Evolutionary conservation across 2,797 vertebrate genomes (phyloP).

Genomic region (Poeciliopsis turneri): DNA sequence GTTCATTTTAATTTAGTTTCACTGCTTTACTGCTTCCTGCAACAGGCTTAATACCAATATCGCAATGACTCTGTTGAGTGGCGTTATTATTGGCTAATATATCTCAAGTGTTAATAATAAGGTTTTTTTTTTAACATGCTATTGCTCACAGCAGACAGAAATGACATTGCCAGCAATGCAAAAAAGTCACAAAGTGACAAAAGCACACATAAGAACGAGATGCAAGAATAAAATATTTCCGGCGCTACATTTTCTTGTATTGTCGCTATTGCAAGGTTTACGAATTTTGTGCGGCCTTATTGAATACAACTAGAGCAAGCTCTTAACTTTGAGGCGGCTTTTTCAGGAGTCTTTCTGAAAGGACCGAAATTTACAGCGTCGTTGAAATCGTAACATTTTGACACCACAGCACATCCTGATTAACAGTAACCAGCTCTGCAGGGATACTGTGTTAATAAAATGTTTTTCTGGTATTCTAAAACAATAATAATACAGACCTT

Average conservation of each 20-base stretch:
- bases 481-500: too few relatives aligned
- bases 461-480: background rate
- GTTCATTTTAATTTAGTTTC: background rate
- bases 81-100: background rate
- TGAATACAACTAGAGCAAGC: background rate
- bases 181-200: background rate
- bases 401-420: background rate
- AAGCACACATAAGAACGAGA: background rate
- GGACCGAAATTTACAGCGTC: background rate
- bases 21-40: background rate
- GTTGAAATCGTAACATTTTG: background rate
- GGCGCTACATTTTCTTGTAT: background rate
- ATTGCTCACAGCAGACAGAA: background rate
- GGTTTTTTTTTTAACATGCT: background rate
- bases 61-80: background rate
- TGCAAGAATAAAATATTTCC: background rate
- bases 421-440: background rate
- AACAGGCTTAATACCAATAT: background rate
- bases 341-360: background rate
- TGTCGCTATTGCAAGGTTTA: background rate
- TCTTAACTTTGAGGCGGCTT: background rate
- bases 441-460: background rate
- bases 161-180: background rate
- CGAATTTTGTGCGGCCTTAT: background rate
- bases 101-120: background rate